phyloP scores from a whole-genome alignment of 2,113 vertebrate species.

The Campylomormyrus tamandua region DNA sequence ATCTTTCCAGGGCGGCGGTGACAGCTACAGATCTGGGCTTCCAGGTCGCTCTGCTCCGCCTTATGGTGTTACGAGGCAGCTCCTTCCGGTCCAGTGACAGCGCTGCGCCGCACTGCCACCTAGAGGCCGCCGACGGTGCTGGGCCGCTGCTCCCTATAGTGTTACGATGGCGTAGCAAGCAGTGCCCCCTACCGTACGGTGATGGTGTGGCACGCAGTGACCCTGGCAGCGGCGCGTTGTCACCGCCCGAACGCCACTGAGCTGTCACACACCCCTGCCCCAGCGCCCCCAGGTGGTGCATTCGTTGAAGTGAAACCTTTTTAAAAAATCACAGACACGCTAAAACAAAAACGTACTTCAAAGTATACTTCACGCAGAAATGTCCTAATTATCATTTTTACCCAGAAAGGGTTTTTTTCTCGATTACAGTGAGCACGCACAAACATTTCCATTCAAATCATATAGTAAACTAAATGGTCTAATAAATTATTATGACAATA shows the following conservation, averaged over 20 bases:
- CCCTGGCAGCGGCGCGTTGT: background rate
- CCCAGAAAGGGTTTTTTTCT: background rate
- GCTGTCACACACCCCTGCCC: constrained; percentile 24
- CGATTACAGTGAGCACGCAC: background rate
- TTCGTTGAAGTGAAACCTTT: background rate
- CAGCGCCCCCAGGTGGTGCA: constrained; percentile 26
- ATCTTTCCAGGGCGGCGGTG: background rate
- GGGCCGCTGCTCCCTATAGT: constrained; percentile 23
- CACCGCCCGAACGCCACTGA: background rate
- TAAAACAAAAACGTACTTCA: background rate
- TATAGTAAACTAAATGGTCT: background rate
- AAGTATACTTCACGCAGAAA: background rate
- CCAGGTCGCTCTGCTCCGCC: constrained; percentile 26
- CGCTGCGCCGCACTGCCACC: constrained; percentile 22
- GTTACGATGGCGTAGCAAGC: background rate
- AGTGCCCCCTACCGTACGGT: background rate
- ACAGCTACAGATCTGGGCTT: background rate
- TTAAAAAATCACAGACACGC: background rate
- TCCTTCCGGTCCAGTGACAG: constrained; percentile 32
- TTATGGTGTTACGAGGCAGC: constrained; percentile 23
- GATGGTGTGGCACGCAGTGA: background rate
- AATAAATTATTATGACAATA: background rate
- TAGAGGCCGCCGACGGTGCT: constrained; percentile 1
- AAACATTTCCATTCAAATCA: background rate
- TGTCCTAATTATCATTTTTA: background rate